A percentile compares a stretch with the other conserved stretches of the same genome.
Conservation (phyloP, 2,888 invertebrate species). For the Philhelius pedissequus region DNA sequence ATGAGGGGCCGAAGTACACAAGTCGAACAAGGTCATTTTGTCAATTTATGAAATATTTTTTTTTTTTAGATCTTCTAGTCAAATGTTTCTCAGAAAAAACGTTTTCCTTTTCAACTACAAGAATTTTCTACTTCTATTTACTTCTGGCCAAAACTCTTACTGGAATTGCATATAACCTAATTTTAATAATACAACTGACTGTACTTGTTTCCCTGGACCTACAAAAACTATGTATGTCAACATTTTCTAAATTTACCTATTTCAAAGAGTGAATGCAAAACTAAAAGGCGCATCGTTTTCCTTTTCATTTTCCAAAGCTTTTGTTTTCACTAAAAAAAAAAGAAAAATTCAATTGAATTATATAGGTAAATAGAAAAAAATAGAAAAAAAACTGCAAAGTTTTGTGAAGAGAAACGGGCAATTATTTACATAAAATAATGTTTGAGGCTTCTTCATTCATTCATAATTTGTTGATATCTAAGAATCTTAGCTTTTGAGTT, state of each 20-base stretch:
- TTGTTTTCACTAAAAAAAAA: not conserved
- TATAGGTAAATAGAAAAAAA: no score
- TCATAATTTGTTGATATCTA: not conserved
- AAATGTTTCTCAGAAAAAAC: no score
- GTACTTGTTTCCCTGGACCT: no score
- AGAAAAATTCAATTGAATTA: not conserved
- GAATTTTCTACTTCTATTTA: no score
- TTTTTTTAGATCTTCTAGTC: no score
- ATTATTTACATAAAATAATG: slow-evolving; percentile 29
- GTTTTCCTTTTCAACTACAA: no score
- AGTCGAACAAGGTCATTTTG: no score
- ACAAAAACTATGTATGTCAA: not conserved
- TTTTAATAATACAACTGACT: no score
- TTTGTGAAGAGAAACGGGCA: slow-evolving; percentile 18
- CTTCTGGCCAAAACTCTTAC: no score
- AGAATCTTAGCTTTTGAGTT: slow-evolving; percentile 2
- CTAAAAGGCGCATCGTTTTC: not conserved
- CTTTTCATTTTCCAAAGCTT: not conserved
- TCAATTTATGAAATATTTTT: no score
- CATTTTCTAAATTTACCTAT: not conserved
- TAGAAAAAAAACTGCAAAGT: not conserved
- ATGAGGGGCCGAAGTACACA: no score
- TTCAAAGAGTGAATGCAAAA: not conserved
- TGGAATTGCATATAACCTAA: no score
- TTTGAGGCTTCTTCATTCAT: not conserved